A percentile compares a stretch with the other conserved stretches of the same genome.
These are phyloP conservation scores for Phyllotreta striolata DNA, from an alignment of 2,888 invertebrate genomes.

Conservation along the genomic window DNA sequence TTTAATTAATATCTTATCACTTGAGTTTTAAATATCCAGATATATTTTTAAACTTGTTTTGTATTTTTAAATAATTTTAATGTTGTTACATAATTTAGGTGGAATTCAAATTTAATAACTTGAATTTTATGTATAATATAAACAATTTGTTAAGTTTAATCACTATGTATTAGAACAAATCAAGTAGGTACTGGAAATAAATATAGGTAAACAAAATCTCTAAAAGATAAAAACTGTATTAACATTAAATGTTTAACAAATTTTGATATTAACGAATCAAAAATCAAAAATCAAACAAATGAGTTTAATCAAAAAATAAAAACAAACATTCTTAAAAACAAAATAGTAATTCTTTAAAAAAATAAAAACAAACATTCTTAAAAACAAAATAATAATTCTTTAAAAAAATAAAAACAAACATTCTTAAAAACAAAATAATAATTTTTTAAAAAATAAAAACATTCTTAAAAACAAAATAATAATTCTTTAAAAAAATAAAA, in stretches of 20 bases:
- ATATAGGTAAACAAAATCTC: background rate
- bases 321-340: too few relatives aligned
- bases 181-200: too few relatives aligned
- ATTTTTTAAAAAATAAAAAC: too few relatives aligned
- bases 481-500: too few relatives aligned
- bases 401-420: too few relatives aligned
- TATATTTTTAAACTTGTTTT: slow-evolving; percentile 9
- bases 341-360: too few relatives aligned
- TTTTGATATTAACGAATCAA: background rate
- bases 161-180: slow-evolving; percentile 2
- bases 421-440: too few relatives aligned
- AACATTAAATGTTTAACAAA: background rate
- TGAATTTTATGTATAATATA: slow-evolving; percentile 9
- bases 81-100: slow-evolving; percentile 8
- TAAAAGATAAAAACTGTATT: slow-evolving; percentile 1
- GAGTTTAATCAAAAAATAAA: too few relatives aligned
- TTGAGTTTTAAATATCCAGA: slow-evolving; percentile 1
- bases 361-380: too few relatives aligned
- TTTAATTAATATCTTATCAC: background rate
- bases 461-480: too few relatives aligned
- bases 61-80: slow-evolving; percentile 10
- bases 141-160: background rate
- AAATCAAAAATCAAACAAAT: background rate
- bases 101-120: slow-evolving; percentile 10
- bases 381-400: too few relatives aligned